Evolutionary conservation across 2,888 invertebrate species (phyloP).

Genomic region (Erebia epiphron): DNA sequence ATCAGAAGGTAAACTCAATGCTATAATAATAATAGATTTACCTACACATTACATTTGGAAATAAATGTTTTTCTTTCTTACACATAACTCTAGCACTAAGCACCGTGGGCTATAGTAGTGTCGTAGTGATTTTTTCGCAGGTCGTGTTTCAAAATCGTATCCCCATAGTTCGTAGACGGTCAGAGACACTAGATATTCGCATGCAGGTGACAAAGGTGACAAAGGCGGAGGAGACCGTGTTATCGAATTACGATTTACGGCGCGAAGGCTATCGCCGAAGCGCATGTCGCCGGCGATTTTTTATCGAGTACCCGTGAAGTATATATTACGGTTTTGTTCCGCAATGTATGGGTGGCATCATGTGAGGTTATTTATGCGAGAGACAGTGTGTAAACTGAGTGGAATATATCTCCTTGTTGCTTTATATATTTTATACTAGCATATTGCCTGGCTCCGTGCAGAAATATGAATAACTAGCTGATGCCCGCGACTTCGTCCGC

Average conservation of each 20-base stretch:
- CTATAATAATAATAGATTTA: too few species aligned
- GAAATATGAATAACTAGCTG: too few species aligned
- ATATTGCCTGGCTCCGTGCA: too few species aligned
- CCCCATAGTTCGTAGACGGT: slow-evolving; percentile 42
- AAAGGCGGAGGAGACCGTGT: slow-evolving; percentile 49
- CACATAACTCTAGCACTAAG: too few species aligned
- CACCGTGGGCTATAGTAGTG: too few species aligned
- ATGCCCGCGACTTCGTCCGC: too few species aligned
- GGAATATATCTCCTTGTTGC: not conserved
- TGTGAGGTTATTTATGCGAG: slow-evolving; percentile 5
- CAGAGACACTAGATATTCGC: slow-evolving; percentile 27
- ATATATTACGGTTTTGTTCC: slow-evolving; percentile 55
- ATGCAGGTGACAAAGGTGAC: slow-evolving; percentile 41
- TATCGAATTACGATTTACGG: slow-evolving; percentile 79
- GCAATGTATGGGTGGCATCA: slow-evolving; percentile 33
- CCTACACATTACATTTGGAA: too few species aligned
- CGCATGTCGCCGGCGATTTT: slow-evolving; percentile 64
- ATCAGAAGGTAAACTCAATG: too few species aligned
- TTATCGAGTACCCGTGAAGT: slow-evolving; percentile 48
- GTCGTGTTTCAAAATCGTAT: not conserved
- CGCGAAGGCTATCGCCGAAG: slow-evolving; percentile 65
- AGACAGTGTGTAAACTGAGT: not conserved
- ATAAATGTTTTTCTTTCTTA: too few species aligned
- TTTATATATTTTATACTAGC: too few species aligned
- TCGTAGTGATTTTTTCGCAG: too few species aligned